Evolutionary conservation across 2,888 invertebrate genomes (phyloP), one percentile per base, ranked within the genome.

Genomic region (Plebejus anna): DNA sequence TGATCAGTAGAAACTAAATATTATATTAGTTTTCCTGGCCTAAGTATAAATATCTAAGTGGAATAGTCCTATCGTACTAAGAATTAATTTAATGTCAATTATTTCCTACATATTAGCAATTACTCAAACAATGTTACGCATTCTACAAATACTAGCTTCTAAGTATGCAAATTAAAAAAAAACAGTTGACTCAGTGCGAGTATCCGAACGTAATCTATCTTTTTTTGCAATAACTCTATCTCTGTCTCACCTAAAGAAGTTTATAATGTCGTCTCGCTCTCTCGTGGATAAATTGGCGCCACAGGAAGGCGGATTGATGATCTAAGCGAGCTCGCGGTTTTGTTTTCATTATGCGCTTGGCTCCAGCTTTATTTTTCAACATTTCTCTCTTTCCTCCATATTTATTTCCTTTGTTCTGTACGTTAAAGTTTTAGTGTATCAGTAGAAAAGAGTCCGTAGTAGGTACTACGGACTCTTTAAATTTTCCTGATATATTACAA

Each of bases 251-350:
- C 1, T 16, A 55, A 4, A 32, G 0, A 6, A 32, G 9, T 6
- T 51, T 36, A 77, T 82, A 77, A 38, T 11, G 51, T 80, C 77
- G 28, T 87, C 88, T 80, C 85, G 57, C 80, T 87, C 87, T 79
- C 84, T 79, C 82, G 82, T 83, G 81, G 81, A 85, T 86, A 87
- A 88, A 79, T 87, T 87, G 86, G 87, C 87, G 81, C 88, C 86
- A 87, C 28, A 90, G 90, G 90, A 91, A 90, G 87, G 87, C 84
- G 88, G 89, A 89, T 90, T 90, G 90, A 91, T 90, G 90, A 90
- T 89, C 88, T 89, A 89, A 89, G 86, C 88, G 88, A 89, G 86
- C 88, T 75, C 77, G 66, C 22, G 59, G 66, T 32, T 75, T 75
- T 75, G 70, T 75, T 75, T 70, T 75, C 66, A 70, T 75, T 73